Evolutionary conservation across 1,140 invertebrate genomes (phyloP), one percentile per base, ranked within the genome.

Genomic region (Paracyclopina nana): DNA sequence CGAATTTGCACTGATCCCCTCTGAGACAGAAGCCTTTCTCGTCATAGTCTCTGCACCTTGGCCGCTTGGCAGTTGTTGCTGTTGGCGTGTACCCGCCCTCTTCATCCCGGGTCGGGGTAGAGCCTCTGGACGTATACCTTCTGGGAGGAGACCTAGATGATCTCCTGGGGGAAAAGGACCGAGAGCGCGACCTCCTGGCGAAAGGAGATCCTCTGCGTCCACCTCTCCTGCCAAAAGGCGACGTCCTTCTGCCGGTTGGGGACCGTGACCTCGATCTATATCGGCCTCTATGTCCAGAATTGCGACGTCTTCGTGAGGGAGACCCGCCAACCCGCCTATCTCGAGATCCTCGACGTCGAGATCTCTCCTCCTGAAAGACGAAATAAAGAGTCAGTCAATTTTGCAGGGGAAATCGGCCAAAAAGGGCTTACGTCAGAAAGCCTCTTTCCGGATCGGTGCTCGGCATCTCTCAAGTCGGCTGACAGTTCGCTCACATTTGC

Each of bases 21-120:
- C 82, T 71, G 75, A 94, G 86, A 63, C 91, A 96, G 61, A 83
- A 92, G 2, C 90, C 88, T 65, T 85, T 86, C 65, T 90, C 68
- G 61, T 72, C 70, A 61, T 65, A 72, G 57, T 70, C 68, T 50
- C 65, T 57, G 58, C 70, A 71, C 38, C 68, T 54, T 52, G 50
- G 50, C 3, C 14, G 20, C 12, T 53, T 53, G 11, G 48, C 22
- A n/a, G 11, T n/a, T 29, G 52, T 42, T 6, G 1, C 11, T 18
- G 24, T 14, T 12, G 51, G 52, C 18, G 28, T 41, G 18, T 38
- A 30, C 3, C 53, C 48, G 6, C 42, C 28, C 9, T 43, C 34
- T 27, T 54, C 53, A 4, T 6, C 24, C 5, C 20, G 20, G 12
- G 29, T 18, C 20, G 24, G 12, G 2, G 28, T 14, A 9, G 25